phyloP scores from a whole-genome alignment of 2,888 invertebrate genomes.

The Ennomos quercinarius region DNA sequence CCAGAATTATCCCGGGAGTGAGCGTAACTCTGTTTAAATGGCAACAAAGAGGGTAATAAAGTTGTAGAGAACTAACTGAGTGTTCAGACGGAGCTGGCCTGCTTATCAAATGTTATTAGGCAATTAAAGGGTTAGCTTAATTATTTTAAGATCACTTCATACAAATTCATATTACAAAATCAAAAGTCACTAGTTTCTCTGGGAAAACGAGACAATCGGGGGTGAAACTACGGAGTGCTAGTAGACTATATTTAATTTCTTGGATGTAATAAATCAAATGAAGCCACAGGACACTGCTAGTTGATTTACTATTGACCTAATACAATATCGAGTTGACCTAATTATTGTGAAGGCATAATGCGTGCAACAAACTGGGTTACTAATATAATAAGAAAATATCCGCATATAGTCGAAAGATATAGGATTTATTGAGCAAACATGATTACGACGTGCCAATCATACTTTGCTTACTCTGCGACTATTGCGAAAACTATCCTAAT shows the following conservation, averaged over 20 bases:
- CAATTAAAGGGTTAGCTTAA: background rate
- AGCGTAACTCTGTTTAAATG: conserved; percentile 21
- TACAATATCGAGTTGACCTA: conserved; percentile 1
- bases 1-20: conserved; percentile 33
- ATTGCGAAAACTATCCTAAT: conserved; percentile 3
- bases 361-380: conserved; percentile 13
- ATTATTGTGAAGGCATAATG: conserved; percentile 2
- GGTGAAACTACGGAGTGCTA: no score
- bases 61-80: conserved; percentile 8
- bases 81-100: conserved; percentile 10
- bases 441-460: conserved; percentile 30
- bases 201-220: no score
- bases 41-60: conserved; percentile 14
- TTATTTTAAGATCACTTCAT: background rate
- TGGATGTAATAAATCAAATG: no score
- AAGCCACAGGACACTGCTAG: no score
- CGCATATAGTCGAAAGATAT: conserved; percentile 19
- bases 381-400: conserved; percentile 16
- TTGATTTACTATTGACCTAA: no score
- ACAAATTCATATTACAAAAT: no score
- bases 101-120: background rate
- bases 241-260: no score
- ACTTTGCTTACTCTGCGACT: conserved; percentile 22
- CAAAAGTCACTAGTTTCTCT: no score
- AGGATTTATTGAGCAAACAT: conserved; percentile 24